Conservation (phyloP, 2,888 invertebrate species). For the Scelioninae gen. 1 region DNA sequence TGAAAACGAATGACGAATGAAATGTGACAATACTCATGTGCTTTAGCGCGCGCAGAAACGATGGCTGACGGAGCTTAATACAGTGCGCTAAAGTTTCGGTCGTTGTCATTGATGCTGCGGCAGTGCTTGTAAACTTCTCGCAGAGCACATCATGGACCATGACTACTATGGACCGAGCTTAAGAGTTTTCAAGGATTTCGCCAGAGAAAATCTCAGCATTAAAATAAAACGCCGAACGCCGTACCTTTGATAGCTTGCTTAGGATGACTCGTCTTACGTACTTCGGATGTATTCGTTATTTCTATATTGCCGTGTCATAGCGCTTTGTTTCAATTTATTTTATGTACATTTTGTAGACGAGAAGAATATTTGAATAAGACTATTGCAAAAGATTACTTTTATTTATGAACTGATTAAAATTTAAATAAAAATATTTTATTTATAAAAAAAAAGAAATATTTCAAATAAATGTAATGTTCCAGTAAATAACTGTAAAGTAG, state of each 20-base stretch:
- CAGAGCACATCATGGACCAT: constrained; percentile 26
- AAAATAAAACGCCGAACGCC: constrained; percentile 32
- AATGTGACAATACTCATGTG: constrained; percentile 39
- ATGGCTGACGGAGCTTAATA: too few relatives aligned
- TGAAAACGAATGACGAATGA: constrained; percentile 43
- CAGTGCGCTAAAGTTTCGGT: constrained; percentile 60
- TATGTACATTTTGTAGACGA: background rate
- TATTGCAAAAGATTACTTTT: too few relatives aligned
- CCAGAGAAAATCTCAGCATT: constrained; percentile 49
- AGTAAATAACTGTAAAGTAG: too few relatives aligned
- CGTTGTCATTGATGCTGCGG: constrained; percentile 52
- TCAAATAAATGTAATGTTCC: too few relatives aligned
- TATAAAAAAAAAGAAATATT: too few relatives aligned
- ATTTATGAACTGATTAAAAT: too few relatives aligned
- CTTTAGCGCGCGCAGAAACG: constrained; percentile 9
- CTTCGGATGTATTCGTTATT: constrained; percentile 17
- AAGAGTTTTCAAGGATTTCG: constrained; percentile 37
- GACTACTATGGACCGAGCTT: constrained; percentile 29
- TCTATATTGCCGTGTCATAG: constrained; percentile 14
- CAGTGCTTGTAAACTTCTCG: constrained; percentile 50
- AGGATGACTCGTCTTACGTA: constrained; percentile 8
- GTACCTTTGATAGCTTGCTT: constrained; percentile 23
- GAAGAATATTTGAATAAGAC: too few relatives aligned
- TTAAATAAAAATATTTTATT: too few relatives aligned
- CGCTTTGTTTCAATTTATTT: constrained; percentile 13